Percentiles rank a stretch among this genome's conserved stretches.
Conservation (phyloP, 2,888 invertebrate species). For the Rotaria socialis region DNA sequence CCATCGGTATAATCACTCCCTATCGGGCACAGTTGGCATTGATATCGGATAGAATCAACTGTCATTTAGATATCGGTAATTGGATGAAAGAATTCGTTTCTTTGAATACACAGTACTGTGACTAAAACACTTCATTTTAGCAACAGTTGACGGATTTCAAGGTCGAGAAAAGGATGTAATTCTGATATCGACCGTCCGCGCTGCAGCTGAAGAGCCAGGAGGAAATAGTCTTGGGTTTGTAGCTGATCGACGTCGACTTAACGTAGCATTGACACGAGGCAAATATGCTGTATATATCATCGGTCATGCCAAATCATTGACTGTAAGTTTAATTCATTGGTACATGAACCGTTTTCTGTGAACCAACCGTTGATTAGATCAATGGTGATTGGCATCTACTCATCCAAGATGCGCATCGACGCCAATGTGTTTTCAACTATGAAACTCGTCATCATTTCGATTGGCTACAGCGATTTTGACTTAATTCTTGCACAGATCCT, state of each 20-base stretch:
- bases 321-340: constrained; percentile 48
- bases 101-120: too few species aligned
- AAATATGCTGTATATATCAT: constrained; percentile 65
- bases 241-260: constrained; percentile 71
- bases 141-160: constrained; percentile 68
- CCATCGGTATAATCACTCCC: constrained; percentile 70
- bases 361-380: not conserved
- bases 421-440: not conserved
- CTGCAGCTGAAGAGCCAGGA: constrained; percentile 63
- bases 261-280: constrained; percentile 80
- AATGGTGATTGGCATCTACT: not conserved
- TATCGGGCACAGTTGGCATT: constrained; percentile 66
- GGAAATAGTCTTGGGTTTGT: constrained; percentile 67
- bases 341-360: not conserved
- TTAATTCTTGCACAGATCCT: too few species aligned
- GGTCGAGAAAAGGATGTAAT: constrained; percentile 81
- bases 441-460: too few species aligned
- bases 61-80: not conserved
- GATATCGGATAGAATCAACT: constrained; percentile 47
- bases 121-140: not conserved
- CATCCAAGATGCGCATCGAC: not conserved
- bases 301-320: constrained; percentile 52
- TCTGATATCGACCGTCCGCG: constrained; percentile 77
- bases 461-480: too few species aligned
- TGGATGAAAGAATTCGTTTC: too few species aligned